Conservation (phyloP, 2,888 invertebrate species). For the Xiphydria camelus region DNA sequence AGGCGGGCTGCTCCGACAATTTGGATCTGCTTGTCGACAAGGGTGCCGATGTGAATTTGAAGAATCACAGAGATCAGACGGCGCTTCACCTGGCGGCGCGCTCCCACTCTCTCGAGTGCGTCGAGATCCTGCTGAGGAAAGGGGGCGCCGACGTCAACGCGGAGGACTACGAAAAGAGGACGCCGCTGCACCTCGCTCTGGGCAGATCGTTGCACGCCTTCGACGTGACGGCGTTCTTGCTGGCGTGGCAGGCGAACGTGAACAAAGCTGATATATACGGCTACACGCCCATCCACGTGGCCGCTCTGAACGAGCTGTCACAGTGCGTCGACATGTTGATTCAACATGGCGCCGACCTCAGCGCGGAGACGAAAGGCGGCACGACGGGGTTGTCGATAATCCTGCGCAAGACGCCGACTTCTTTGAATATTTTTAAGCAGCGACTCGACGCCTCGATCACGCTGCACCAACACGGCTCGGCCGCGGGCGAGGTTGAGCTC, state of each 20-base stretch:
- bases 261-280: conserved; percentile 85
- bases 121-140: conserved; percentile 74
- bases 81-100: conserved; percentile 84
- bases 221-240: conserved; percentile 77
- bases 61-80: conserved; percentile 80
- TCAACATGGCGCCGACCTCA: conserved; percentile 86
- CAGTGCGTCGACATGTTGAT: conserved; percentile 84
- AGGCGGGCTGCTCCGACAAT: conserved; percentile 83
- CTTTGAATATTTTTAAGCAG: conserved; percentile 79
- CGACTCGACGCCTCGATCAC: conserved; percentile 81
- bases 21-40: conserved; percentile 73
- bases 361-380: conserved; percentile 83
- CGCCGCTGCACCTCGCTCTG: conserved; percentile 81
- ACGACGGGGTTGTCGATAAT: conserved; percentile 85
- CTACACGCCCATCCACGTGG: conserved; percentile 82
- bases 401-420: conserved; percentile 83
- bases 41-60: conserved; percentile 74
- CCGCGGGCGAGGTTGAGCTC: conserved; percentile 79
- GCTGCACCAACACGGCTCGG: conserved; percentile 75
- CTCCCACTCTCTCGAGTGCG: conserved; percentile 79
- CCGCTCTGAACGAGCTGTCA: conserved; percentile 81
- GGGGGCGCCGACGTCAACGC: conserved; percentile 79
- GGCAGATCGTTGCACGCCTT: conserved; percentile 82
- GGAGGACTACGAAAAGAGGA: conserved; percentile 79
- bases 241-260: conserved; percentile 80